These are phyloP conservation scores for Neomorphus geoffroyi DNA, from an alignment of 2,797 vertebrate genomes.

Conservation along the genomic window DNA sequence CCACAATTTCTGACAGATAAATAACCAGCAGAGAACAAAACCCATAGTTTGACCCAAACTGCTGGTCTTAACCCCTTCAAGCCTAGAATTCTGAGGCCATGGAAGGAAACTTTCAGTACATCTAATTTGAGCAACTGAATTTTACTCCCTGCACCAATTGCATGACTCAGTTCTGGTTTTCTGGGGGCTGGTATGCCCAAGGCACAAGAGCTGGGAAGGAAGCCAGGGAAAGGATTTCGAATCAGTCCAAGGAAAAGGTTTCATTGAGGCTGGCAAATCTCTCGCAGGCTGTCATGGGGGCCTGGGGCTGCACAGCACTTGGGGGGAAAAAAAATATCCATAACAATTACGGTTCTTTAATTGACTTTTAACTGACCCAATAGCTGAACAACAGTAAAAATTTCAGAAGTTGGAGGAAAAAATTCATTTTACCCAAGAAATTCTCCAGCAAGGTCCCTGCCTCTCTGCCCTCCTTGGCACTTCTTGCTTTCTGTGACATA, in stretches of 20 bases:
- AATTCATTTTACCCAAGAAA: background rate
- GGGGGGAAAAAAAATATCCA: accelerated
- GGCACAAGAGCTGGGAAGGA: background rate
- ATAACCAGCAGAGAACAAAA: background rate
- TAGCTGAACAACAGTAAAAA: background rate
- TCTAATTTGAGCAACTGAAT: background rate
- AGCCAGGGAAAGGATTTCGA: background rate
- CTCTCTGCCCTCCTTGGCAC: background rate
- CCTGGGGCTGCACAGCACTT: background rate
- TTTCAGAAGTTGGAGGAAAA: background rate
- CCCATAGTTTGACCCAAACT: background rate
- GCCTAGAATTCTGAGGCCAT: background rate
- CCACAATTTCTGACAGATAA: background rate
- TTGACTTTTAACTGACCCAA: background rate
- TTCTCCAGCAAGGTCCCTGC: background rate
- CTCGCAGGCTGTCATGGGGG: background rate
- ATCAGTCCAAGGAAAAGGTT: background rate
- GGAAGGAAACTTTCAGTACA: background rate
- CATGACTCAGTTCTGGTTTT: background rate
- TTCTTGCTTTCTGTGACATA: accelerated
- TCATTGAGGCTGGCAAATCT: background rate
- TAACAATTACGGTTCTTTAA: background rate
- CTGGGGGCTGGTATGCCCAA: background rate
- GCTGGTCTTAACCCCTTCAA: background rate
- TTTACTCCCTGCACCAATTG: background rate